Base-by-base conservation (phyloP, 2,888 invertebrate genomes). In the Trissolcus japonicus region DNA sequence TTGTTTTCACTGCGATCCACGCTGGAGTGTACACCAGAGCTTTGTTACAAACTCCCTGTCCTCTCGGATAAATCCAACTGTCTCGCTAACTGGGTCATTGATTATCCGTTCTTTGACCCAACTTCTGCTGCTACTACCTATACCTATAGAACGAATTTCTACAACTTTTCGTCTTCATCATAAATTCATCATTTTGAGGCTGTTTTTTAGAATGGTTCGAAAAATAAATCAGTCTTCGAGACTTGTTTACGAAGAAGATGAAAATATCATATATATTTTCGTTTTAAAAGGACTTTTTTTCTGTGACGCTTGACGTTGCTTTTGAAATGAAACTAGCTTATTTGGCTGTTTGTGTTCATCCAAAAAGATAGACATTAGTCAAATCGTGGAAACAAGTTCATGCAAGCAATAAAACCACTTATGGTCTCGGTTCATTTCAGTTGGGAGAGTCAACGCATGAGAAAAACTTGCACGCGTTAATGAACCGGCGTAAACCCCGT, bases 391-490 rank as follows among this genome's bases (percentile, higher is more conserved):
- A 25, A 25, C 25, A 25, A 25, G 25, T 25, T 25, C 25, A 25
- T 25, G 25, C 25, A 25, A 43, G 13, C 3, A 2, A 21, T 11
- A 50, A 41, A 54, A 19, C 13, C 54, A 43, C 55, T 46, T 46
- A 41, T 41, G 4, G 54, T 68, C 60, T 53, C 51, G 21, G 59
- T 68, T 68, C 59, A 57, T 67, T 59, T 57, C 21, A 35, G 14
- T 61, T 41, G n/a, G n/a, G n/a, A 25, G 17, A 16, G 69, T 17
- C 50, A 19, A n/a, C 14, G 46, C 17, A 51, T n/a, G 21, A 43
- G 51, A 46, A 68, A 53, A 46, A 51, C 21, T 40, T 46, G 25
- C 17, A 41, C 29, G 71, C 71, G 71, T 57, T 57, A 63, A 63
- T 63, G 63, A 63, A 59, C 40, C 51, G 16, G 11, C 11, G 40